Percentiles rank a stretch among this genome's conserved stretches.
These are phyloP conservation scores for Oreochromis niloticus DNA, from an alignment of 2,113 vertebrate genomes.

Conservation along the genomic window DNA sequence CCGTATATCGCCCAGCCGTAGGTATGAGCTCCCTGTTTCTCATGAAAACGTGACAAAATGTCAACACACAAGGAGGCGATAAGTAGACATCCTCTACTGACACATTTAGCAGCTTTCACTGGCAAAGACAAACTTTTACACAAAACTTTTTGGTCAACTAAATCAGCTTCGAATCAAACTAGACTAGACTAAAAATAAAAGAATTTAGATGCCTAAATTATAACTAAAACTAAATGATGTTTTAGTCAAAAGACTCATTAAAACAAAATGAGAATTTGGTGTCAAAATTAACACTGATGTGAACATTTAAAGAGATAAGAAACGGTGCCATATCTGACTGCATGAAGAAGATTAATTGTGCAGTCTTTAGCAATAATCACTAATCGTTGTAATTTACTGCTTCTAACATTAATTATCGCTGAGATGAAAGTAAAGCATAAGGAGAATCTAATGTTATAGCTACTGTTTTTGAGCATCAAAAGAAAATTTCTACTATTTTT, in stretches of 20 bases:
- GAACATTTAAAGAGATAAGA: background rate
- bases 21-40: background rate
- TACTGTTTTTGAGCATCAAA: background rate
- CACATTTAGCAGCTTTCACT: background rate
- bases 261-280: background rate
- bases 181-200: background rate
- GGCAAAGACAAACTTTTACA: background rate
- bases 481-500: background rate
- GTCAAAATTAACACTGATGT: background rate
- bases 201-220: background rate
- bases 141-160: rapidly evolving
- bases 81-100: background rate
- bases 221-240: background rate
- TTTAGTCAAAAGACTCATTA: background rate
- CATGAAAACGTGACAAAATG: background rate
- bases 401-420: background rate
- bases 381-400: background rate
- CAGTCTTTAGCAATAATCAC: background rate
- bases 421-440: background rate
- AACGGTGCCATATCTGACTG: background rate
- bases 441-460: background rate
- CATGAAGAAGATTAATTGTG: background rate
- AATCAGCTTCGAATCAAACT: background rate
- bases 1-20: background rate
- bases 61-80: background rate